phyloP scores from a whole-genome alignment of 2,113 vertebrate genomes.

The Isurus oxyrinchus region DNA sequence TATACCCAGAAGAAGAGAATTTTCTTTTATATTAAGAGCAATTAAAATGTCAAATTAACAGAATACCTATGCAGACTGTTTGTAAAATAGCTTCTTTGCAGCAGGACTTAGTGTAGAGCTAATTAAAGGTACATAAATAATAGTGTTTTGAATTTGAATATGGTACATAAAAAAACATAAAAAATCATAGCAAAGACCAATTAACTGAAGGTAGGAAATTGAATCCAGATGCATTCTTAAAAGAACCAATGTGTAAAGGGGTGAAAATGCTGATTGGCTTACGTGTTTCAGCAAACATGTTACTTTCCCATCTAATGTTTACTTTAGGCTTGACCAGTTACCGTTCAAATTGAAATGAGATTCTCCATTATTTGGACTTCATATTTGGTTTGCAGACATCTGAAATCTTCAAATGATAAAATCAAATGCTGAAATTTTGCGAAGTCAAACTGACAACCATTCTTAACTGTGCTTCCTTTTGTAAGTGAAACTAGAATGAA shows the following conservation, averaged over 20 bases:
- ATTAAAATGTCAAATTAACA: background rate
- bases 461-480: background rate
- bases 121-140: background rate
- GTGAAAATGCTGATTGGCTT: background rate
- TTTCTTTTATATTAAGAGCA: background rate
- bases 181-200: background rate
- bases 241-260: background rate
- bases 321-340: background rate
- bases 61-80: background rate
- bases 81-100: background rate
- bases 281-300: background rate
- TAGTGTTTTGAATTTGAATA: background rate
- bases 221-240: background rate
- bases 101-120: background rate
- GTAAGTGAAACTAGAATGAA: background rate
- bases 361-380: background rate
- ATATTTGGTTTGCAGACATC: background rate
- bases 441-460: background rate
- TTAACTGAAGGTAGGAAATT: background rate
- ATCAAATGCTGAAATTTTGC: background rate
- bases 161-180: background rate
- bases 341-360: background rate
- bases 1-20: background rate
- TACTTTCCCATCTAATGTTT: background rate
- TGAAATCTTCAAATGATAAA: background rate